Evolutionary conservation across 2,797 vertebrate genomes (phyloP).

Genomic region (Gymnothorax reevesii): DNA sequence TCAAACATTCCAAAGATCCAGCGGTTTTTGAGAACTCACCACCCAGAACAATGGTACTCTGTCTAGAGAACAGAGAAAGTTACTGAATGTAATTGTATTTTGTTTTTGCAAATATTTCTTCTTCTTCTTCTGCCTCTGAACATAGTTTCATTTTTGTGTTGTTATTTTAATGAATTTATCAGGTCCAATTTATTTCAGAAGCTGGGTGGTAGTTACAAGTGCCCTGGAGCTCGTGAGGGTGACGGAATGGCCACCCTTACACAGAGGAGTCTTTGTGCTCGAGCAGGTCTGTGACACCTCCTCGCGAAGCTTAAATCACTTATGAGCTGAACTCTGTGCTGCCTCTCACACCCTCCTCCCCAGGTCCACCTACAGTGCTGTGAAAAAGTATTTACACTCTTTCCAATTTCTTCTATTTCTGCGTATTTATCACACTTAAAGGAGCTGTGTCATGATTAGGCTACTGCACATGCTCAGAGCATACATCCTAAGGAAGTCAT

Average conservation of each 20-base stretch:
- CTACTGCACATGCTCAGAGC: no score
- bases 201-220: slow-evolving; percentile 20
- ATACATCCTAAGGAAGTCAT: no score
- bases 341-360: slow-evolving; percentile 49
- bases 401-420: no score
- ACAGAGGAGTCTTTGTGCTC: slow-evolving; percentile 73
- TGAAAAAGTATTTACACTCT: no score
- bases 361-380: no score
- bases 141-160: slow-evolving; percentile 67
- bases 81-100: slow-evolving; percentile 18
- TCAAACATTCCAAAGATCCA: slow-evolving; percentile 62
- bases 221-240: slow-evolving; percentile 32
- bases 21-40: slow-evolving; percentile 42
- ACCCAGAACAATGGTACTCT: slow-evolving; percentile 65
- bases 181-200: slow-evolving; percentile 44
- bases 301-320: slow-evolving; percentile 5
- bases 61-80: slow-evolving; percentile 56
- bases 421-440: no score
- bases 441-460: no score
- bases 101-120: slow-evolving; percentile 13
- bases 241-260: slow-evolving; percentile 61
- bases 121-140: not conserved
- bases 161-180: slow-evolving; percentile 67
- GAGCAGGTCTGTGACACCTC: slow-evolving; percentile 66
- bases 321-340: slow-evolving; percentile 24